phyloP scores from a whole-genome alignment of 2,888 invertebrate genomes.

The Andrena bucephala region DNA sequence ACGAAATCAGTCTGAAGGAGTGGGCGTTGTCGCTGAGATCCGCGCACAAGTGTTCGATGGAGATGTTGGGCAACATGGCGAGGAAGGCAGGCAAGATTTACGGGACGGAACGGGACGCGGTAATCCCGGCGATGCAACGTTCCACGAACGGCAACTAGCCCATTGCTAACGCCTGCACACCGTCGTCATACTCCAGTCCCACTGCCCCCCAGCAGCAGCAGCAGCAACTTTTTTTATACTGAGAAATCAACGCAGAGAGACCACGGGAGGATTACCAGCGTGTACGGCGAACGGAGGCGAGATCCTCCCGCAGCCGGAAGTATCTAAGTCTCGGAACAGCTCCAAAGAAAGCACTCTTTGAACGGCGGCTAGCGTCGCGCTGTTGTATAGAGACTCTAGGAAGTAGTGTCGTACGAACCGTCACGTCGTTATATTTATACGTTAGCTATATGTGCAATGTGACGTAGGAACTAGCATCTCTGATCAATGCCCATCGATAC shows the following conservation, averaged over 20 bases:
- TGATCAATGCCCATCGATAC: constrained; percentile 66
- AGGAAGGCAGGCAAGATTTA: constrained; percentile 99
- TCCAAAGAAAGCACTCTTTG: constrained; percentile 70
- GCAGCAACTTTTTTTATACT: constrained; percentile 81
- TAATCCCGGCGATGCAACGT: constrained; percentile 85
- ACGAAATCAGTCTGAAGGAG: constrained; percentile 99
- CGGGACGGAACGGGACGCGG: constrained; percentile 90
- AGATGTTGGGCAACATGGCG: constrained; percentile 98
- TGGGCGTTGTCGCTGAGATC: constrained; percentile 98
- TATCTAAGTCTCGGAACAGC: constrained; percentile 51
- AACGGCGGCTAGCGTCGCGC: constrained; percentile 81
- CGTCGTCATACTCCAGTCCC: constrained; percentile 80
- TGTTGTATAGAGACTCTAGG: constrained; percentile 83
- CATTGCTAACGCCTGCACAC: constrained; percentile 66
- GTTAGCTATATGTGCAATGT: constrained; percentile 82
- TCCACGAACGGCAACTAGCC: constrained; percentile 87
- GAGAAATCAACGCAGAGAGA: constrained; percentile 59
- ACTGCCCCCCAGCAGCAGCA: constrained; percentile 81
- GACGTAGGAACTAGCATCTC: constrained; percentile 81
- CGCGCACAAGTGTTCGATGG: constrained; percentile 98
- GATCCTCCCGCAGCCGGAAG: constrained; percentile 2
- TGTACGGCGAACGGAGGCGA: constrained; percentile 1
- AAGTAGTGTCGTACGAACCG: constrained; percentile 78
- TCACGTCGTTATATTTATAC: constrained; percentile 83
- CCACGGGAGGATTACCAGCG: constrained; percentile 17